Evolutionary conservation across 2,797 vertebrate genomes (phyloP), one percentile per base, ranked within the genome.

Genomic region (Scomberomorus guttatus): DNA sequence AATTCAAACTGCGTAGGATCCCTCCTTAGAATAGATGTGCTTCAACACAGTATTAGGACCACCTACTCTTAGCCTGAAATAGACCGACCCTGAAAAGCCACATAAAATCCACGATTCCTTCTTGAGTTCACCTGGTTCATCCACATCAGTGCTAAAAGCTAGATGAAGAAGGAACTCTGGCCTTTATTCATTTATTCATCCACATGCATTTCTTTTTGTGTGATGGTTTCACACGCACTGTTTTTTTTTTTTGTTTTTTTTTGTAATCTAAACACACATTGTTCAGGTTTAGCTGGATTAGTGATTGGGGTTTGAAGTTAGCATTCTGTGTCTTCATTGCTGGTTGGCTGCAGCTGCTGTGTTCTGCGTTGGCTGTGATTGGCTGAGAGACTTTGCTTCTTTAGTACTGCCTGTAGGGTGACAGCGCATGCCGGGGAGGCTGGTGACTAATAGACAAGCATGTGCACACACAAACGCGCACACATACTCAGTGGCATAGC

Each of bases 301-400:
- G 58, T 65, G 50, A 75, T 2, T 11, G 51, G 65, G 67, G 25
- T 77, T 15, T 69, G 25, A 63, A 20, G 32, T 51, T 48, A 73
- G 44, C 64, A 66, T 50, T 50, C 51, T 62, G 44, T 77, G 73
- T 86, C 65, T 60, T 85, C 55, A n/a, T 72, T 76, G 89, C 69
- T 81, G 77, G 75, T 52, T 90, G 87, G 89, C 88, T 93, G 84
- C 86, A 83, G 84, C 85, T 90, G 84, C 91, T 90, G 83, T 83
- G 77, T 90, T 91, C 85, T 91, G 80, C 77, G 24, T 86, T 89
- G 89, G 90, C 87, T 91, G 72, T 82, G 80, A 81, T 80, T 88
- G 89, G 86, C 90, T 91, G 82, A 88, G 78, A 89, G 75, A 81
- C 74, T 80, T 82, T 75, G 77, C 87, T 90, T 87, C 81, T 80